Percentiles rank a stretch among this genome's conserved stretches.
Conservation (phyloP, 2,113 vertebrate genomes). For the Pseudopodoces humilis region DNA sequence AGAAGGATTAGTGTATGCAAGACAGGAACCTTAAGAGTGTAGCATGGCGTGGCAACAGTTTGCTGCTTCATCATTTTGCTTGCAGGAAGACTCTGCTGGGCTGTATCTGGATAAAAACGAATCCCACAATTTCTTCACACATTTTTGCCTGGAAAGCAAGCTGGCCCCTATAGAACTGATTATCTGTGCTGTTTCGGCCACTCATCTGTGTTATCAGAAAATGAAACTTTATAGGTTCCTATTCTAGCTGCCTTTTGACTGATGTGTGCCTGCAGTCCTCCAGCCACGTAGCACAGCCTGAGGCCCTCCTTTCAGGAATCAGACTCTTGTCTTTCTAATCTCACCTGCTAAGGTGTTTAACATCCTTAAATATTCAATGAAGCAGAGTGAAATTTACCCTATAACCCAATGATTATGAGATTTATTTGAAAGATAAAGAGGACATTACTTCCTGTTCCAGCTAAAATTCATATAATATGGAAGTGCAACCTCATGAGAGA, state of each 20-base stretch:
- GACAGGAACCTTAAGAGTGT: background rate
- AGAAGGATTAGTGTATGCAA: background rate
- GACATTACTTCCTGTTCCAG: background rate
- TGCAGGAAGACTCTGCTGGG: background rate
- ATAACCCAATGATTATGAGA: background rate
- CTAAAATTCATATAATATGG: background rate
- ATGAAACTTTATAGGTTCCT: background rate
- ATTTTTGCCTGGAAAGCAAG: slow-evolving; percentile 1
- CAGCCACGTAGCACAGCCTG: background rate
- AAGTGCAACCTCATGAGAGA: background rate
- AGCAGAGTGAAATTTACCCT: background rate
- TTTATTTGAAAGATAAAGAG: background rate
- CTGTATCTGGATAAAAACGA: background rate
- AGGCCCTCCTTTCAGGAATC: background rate
- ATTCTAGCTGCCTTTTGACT: background rate
- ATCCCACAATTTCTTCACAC: background rate
- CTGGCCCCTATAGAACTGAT: background rate
- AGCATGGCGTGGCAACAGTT: background rate
- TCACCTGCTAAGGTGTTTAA: background rate
- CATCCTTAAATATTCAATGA: background rate
- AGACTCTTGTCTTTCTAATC: background rate
- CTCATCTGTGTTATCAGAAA: background rate
- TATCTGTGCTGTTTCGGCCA: background rate
- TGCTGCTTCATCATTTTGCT: background rate
- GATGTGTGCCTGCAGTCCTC: background rate